Evolutionary conservation across 2,888 invertebrate genomes (phyloP), one percentile per base, ranked within the genome.

Genomic region (Spisula solida): DNA sequence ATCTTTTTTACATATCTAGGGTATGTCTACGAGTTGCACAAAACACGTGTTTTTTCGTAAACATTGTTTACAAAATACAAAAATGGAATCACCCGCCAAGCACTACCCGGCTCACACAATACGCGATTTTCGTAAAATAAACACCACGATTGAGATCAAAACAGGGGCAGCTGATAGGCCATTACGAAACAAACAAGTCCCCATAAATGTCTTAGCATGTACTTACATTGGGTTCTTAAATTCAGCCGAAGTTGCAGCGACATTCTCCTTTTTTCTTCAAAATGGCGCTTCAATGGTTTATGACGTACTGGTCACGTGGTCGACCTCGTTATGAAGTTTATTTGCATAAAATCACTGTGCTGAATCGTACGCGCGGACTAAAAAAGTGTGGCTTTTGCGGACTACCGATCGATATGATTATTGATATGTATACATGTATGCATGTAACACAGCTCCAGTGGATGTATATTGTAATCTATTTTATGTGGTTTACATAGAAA

Each of bases 301-400:
- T 92, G 92, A 92, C 92, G 92, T 92, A 81, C 60, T 31, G 75
- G 93, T 95, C 95, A 95, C 95, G 94, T 95, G 95, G 94, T 90
- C 79, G 82, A 89, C 93, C 93, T 94, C 95, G 91, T 89, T 92
- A 93, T 91, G 85, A 66, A 41, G 84, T 51, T 88, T 48, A 92
- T 92, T 92, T 92, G 90, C 92, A 92, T 92, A 92, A 88, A 78
- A 16, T 75, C 75, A 75, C 75, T 75, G 75, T 75, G 31, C 75
- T 31, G 75, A 31, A 75, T 34, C 51, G 16, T 51, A 16, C 12
- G 16, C 51, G 16, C 51, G 51, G 12, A 51, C 41, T n/a, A n/a
- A n/a, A n/a, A n/a, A n/a, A n/a, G n/a, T n/a, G n/a, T n/a, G n/a
- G n/a, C n/a, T n/a, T n/a, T n/a, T n/a, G n/a, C n/a, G n/a, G n/a